A percentile compares a stretch with the other conserved stretches of the same genome.
Evolutionary conservation across 2,888 invertebrate genomes (phyloP).

Genomic region (Xestia sexstrigata): DNA sequence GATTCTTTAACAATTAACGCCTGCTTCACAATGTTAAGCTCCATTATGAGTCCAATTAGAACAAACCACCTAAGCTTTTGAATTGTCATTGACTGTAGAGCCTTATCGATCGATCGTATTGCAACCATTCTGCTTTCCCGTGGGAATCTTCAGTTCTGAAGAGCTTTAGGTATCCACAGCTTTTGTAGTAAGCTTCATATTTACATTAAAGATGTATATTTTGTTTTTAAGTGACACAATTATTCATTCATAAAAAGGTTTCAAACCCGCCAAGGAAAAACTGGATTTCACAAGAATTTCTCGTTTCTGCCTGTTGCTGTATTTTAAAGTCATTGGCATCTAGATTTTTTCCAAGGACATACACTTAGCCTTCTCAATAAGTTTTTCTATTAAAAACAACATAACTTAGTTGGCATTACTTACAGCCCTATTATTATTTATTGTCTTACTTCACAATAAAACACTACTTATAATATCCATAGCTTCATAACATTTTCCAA

Average conservation of each 20-base stretch:
- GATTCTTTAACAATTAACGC: conserved; percentile 44
- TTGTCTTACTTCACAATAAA: conserved; percentile 15
- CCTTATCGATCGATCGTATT: conserved; percentile 61
- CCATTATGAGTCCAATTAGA: conserved; percentile 53
- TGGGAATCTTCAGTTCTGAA: conserved; percentile 59
- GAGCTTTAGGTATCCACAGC: conserved; percentile 21
- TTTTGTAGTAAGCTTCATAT: conserved; percentile 34
- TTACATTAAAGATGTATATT: conserved; percentile 20
- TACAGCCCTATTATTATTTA: neutral
- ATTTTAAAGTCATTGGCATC: conserved; percentile 33
- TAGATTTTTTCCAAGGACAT: conserved; percentile 31
- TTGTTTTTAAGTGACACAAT: conserved; percentile 30
- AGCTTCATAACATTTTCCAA: conserved; percentile 31
- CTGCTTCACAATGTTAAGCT: conserved; percentile 36
- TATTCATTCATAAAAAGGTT: conserved; percentile 42
- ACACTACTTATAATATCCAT: conserved; percentile 11
- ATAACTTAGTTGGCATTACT: neutral
- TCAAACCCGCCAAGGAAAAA: conserved; percentile 35
- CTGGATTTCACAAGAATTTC: conserved; percentile 49
- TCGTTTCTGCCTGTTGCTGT: conserved; percentile 27
- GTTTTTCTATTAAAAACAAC: neutral
- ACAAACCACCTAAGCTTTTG: conserved; percentile 48
- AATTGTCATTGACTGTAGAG: conserved; percentile 57
- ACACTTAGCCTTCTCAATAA: conserved; percentile 6
- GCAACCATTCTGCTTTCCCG: conserved; percentile 59